Conservation (phyloP, 2,888 invertebrate genomes). For the Actias luna region DNA sequence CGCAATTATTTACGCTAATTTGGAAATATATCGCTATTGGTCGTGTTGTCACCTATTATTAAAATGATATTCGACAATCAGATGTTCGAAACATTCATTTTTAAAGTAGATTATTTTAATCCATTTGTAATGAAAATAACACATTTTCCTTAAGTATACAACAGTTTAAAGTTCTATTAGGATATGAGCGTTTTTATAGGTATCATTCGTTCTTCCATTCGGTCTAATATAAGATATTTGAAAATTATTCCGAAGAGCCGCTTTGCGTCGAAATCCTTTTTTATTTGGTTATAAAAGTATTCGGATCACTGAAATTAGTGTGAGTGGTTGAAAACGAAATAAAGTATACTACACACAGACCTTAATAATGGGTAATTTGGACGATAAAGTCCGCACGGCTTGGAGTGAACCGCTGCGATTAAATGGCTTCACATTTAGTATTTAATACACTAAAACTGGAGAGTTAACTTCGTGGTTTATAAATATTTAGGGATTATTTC, state of each 20-base stretch:
- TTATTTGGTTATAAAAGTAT: constrained; percentile 24
- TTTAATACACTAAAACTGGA: constrained; percentile 24
- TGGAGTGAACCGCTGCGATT: constrained; percentile 25
- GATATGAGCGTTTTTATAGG: too few relatives aligned
- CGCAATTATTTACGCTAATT: too few relatives aligned
- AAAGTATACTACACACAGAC: constrained; percentile 29
- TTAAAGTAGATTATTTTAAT: background rate
- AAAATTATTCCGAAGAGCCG: background rate
- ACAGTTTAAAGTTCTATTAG: too few relatives aligned
- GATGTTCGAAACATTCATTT: background rate
- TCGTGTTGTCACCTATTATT: background rate
- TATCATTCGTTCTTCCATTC: too few relatives aligned
- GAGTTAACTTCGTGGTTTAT: constrained; percentile 13
- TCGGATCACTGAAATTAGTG: constrained; percentile 17
- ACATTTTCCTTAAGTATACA: background rate
- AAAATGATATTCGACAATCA: background rate
- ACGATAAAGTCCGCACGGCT: constrained; percentile 29
- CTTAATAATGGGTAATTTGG: constrained; percentile 31
- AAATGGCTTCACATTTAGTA: constrained; percentile 34
- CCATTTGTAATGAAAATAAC: background rate
- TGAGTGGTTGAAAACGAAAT: constrained; percentile 24
- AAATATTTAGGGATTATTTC: background rate
- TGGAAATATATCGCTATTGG: background rate
- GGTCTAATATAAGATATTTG: too few relatives aligned
- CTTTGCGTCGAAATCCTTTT: background rate